Percentiles rank a stretch among this genome's conserved stretches.
Evolutionary conservation across 2,888 invertebrate genomes (phyloP).

Genomic region (Diarsia rubi): DNA sequence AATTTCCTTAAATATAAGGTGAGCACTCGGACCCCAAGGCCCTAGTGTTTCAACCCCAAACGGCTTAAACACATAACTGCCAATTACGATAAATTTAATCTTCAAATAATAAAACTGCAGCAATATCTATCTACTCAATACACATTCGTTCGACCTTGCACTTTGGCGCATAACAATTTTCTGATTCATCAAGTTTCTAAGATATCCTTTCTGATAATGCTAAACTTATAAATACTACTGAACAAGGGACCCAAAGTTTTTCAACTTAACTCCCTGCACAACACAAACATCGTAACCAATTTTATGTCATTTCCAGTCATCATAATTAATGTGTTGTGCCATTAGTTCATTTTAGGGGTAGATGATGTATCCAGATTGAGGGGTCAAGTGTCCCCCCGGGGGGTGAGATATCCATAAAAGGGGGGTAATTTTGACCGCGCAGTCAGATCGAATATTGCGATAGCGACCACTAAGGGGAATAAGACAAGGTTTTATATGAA

Average conservation of each 20-base stretch:
- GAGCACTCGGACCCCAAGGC: no score
- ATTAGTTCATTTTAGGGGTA: constrained; percentile 89
- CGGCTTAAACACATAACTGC: no score
- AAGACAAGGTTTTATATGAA: constrained; percentile 89
- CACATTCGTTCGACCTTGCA: background rate
- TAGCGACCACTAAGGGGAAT: constrained; percentile 84
- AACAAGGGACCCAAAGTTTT: background rate
- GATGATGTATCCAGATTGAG: constrained; percentile 89
- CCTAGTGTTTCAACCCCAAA: no score
- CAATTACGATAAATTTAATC: no score
- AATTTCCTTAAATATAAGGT: no score
- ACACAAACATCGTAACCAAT: constrained; percentile 27
- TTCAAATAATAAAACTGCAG: background rate
- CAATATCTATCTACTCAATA: background rate
- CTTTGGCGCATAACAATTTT: background rate
- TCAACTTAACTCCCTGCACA: constrained; percentile 8
- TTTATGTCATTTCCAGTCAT: constrained; percentile 72
- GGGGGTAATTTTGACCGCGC: constrained; percentile 88
- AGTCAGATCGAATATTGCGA: constrained; percentile 88
- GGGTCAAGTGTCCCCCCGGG: constrained; percentile 90
- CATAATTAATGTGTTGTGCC: constrained; percentile 76
- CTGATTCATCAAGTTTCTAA: background rate
- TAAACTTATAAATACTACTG: background rate
- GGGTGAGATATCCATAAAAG: constrained; percentile 90
- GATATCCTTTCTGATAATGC: background rate